A percentile compares a stretch with the other conserved stretches of the same genome.
phyloP scores from a whole-genome alignment of 1,140 invertebrate genomes.

The Rhagoletis zephyria region DNA sequence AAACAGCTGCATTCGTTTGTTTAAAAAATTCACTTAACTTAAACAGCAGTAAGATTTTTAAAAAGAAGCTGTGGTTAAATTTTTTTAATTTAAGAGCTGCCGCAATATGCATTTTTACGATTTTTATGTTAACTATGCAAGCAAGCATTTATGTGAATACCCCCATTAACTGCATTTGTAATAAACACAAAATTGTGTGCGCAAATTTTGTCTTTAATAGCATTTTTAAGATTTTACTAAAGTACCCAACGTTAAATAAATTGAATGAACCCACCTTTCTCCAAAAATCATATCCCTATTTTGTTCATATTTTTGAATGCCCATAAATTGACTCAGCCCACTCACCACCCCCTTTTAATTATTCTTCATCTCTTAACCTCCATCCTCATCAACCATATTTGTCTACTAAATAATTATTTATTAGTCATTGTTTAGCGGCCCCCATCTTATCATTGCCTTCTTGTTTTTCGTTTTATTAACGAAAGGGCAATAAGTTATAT shows the following conservation, averaged over 20 bases:
- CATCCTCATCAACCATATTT: background rate
- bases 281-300: background rate
- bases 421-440: background rate
- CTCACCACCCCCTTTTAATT: too few relatives aligned
- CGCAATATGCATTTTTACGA: background rate
- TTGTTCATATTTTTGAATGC: background rate
- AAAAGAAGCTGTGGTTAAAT: too few relatives aligned
- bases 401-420: background rate
- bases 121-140: background rate
- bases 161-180: background rate
- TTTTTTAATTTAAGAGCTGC: too few relatives aligned
- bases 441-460: background rate
- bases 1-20: too few relatives aligned
- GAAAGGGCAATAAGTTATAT: background rate
- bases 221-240: slow-evolving; percentile 4
- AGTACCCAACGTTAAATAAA: too few relatives aligned
- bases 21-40: too few relatives aligned
- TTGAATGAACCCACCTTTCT: slow-evolving; percentile 29
- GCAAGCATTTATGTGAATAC: background rate
- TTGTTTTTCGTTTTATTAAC: background rate
- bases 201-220: background rate
- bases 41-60: too few relatives aligned
- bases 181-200: background rate
- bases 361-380: background rate
- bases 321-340: too few relatives aligned